Percentiles rank a stretch among this genome's conserved stretches.
phyloP scores from a whole-genome alignment of 2,888 invertebrate species.

The Paralinhomoeus sp. region DNA sequence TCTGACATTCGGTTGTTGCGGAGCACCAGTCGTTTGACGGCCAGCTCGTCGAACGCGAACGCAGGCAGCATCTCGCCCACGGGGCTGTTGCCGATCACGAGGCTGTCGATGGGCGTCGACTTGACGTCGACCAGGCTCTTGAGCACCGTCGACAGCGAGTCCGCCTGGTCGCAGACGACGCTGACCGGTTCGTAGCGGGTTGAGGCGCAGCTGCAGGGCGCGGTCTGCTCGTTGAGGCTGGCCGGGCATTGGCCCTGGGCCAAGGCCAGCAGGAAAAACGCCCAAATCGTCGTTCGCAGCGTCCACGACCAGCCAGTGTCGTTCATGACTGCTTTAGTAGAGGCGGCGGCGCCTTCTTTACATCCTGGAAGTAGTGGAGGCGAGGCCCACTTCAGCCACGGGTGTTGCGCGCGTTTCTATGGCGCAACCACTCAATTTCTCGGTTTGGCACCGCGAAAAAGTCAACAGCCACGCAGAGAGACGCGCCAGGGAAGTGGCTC shows the following conservation, averaged over 20 bases:
- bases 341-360: too few species aligned
- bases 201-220: slow-evolving; percentile 13
- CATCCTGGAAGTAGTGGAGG: too few species aligned
- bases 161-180: slow-evolving; percentile 16
- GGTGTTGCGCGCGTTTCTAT: too few species aligned
- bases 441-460: too few species aligned
- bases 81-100: slow-evolving; percentile 17
- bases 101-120: slow-evolving; percentile 12
- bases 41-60: slow-evolving; percentile 14
- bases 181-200: slow-evolving; percentile 16
- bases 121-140: slow-evolving; percentile 5
- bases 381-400: too few species aligned
- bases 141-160: slow-evolving; percentile 10
- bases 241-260: neutral
- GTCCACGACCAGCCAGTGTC: too few species aligned
- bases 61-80: slow-evolving; percentile 13
- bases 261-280: neutral
- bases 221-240: neutral
- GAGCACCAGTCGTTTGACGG: slow-evolving; percentile 13
- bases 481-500: too few species aligned
- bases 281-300: too few species aligned
- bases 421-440: too few species aligned
- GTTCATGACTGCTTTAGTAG: too few species aligned
- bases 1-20: slow-evolving; percentile 14
- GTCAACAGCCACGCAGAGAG: too few species aligned